A percentile compares a stretch with the other conserved stretches of the same genome.
phyloP scores from a whole-genome alignment of 1,140 invertebrate species.

The Neuroterus valhalla region DNA sequence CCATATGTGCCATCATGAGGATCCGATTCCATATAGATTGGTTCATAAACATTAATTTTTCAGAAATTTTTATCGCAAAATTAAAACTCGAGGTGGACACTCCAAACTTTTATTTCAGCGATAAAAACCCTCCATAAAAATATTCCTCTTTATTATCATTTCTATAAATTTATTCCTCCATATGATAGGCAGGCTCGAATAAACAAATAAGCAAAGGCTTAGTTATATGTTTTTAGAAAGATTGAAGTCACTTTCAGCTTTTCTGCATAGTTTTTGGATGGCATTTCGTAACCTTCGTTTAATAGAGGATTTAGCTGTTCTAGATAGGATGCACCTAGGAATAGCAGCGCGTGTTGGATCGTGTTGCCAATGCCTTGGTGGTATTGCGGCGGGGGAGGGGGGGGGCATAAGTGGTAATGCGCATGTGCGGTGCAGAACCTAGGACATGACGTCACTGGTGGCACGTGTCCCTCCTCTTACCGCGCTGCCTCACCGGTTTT shows the following conservation, averaged over 20 bases:
- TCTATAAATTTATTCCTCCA: neutral
- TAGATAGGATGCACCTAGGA: constrained; percentile 5
- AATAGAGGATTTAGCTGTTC: neutral
- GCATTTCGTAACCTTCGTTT: neutral
- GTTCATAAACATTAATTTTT: neutral
- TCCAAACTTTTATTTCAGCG: neutral
- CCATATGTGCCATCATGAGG: neutral
- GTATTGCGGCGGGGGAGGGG: neutral
- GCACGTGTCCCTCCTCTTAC: constrained; percentile 66
- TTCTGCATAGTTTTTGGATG: no score
- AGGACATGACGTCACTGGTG: constrained; percentile 67
- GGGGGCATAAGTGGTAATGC: constrained; percentile 22
- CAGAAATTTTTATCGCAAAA: neutral
- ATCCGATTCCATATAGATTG: neutral
- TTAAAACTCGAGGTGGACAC: neutral
- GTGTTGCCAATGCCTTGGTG: constrained; percentile 1
- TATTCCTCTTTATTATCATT: neutral
- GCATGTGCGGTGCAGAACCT: constrained; percentile 60
- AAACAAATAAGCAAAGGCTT: no score
- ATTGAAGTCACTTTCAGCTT: no score
- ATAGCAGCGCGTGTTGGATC: neutral
- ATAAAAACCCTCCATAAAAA: neutral
- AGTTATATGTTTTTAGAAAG: no score
- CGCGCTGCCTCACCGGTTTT: constrained; percentile 45
- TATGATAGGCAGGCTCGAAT: no score